Conservation (phyloP, 2,797 vertebrate genomes). For the Chloroceryle inda region DNA sequence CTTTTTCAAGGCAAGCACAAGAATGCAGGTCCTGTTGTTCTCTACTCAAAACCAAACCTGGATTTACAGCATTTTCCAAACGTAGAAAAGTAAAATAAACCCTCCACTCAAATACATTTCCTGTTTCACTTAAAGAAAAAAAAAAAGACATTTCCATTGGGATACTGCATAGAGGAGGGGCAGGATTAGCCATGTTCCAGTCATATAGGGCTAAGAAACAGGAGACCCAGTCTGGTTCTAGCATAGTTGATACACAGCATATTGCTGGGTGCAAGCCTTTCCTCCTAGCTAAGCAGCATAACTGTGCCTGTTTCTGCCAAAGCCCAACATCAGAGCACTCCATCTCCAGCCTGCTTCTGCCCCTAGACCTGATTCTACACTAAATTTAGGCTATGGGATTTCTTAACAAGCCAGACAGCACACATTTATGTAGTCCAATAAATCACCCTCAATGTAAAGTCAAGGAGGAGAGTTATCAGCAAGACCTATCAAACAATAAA, state of each 20-base stretch:
- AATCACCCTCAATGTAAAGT: background rate
- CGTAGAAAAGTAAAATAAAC: background rate
- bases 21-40: background rate
- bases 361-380: background rate
- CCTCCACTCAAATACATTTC: background rate
- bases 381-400: background rate
- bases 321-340: background rate
- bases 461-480: background rate
- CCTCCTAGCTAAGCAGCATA: background rate
- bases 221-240: background rate
- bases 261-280: background rate
- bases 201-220: background rate
- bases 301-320: background rate
- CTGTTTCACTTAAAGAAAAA: background rate
- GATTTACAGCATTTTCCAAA: background rate
- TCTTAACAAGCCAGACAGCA: background rate
- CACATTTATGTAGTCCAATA: background rate
- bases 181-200: background rate
- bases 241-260: background rate
- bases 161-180: background rate
- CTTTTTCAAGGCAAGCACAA: background rate
- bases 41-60: background rate
- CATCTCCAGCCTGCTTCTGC: background rate
- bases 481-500: background rate
- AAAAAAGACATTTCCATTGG: background rate